Evolutionary conservation across 2,113 vertebrate genomes (phyloP).

Genomic region (Spermophilus dauricus): DNA sequence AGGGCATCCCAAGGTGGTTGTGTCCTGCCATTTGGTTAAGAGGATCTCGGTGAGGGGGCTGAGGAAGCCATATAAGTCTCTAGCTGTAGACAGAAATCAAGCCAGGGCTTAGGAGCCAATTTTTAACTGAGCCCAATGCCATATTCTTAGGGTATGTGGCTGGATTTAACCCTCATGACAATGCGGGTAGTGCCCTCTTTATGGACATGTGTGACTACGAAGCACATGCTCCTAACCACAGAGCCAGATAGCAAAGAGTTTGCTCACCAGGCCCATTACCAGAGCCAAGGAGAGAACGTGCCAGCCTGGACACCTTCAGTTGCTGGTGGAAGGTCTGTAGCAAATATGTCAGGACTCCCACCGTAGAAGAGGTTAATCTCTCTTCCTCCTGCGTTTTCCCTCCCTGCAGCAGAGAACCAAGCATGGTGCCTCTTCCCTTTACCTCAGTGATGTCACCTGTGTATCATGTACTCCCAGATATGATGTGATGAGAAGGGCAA

Average conservation of each 20-base stretch:
- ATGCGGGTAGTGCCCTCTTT: background rate
- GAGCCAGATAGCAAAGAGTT: background rate
- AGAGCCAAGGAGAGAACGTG: background rate
- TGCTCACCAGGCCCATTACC: background rate
- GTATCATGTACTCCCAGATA: background rate
- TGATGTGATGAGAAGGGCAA: background rate
- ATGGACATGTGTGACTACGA: background rate
- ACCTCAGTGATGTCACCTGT: background rate
- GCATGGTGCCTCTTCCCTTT: too few species aligned
- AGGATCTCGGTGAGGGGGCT: background rate
- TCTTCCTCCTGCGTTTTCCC: too few species aligned
- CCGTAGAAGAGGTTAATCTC: background rate
- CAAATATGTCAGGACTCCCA: background rate
- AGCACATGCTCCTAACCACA: background rate
- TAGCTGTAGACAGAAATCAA: background rate
- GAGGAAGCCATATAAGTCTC: background rate
- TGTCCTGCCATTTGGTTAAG: background rate
- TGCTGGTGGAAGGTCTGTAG: background rate
- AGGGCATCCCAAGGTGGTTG: background rate
- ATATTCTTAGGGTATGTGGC: background rate
- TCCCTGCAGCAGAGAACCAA: too few species aligned
- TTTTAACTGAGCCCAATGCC: background rate
- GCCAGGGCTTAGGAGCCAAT: background rate
- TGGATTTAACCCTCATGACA: background rate
- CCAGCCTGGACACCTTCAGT: background rate